phyloP scores from a whole-genome alignment of 1,140 invertebrate species.

The Choristoneura fumiferana region DNA sequence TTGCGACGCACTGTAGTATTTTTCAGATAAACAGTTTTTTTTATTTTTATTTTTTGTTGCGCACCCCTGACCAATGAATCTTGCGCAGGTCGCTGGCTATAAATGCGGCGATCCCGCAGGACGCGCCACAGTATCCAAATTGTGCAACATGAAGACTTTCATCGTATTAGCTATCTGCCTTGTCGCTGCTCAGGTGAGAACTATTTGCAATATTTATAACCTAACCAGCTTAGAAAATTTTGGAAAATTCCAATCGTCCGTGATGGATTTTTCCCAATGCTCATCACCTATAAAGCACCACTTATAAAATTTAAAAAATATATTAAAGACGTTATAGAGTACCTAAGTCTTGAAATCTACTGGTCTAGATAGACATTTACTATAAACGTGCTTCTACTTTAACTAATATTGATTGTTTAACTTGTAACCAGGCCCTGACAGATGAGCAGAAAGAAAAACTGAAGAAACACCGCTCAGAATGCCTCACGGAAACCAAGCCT shows the following conservation, averaged over 20 bases:
- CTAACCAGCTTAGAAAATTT: too few species aligned
- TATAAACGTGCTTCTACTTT: background rate
- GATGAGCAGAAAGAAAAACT: slow-evolving; percentile 77
- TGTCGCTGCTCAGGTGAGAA: slow-evolving; percentile 47
- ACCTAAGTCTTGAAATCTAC: too few species aligned
- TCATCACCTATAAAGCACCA: too few species aligned
- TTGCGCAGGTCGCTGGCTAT: background rate
- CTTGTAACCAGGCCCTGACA: slow-evolving; percentile 58
- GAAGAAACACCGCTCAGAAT: slow-evolving; percentile 67
- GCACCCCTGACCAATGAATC: background rate
- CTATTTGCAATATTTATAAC: too few species aligned
- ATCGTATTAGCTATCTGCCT: slow-evolving; percentile 48
- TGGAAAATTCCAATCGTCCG: too few species aligned
- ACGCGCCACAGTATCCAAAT: background rate
- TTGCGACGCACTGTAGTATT: too few species aligned
- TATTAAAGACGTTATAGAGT: too few species aligned
- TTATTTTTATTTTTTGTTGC: too few species aligned
- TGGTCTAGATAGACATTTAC: too few species aligned
- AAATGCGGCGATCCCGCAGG: slow-evolving; percentile 2
- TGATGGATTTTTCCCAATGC: too few species aligned
- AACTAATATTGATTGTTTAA: slow-evolving; percentile 17
- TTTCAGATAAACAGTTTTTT: too few species aligned
- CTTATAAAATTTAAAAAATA: too few species aligned
- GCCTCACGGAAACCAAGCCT: slow-evolving; percentile 60
- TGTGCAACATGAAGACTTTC: slow-evolving; percentile 55